These are phyloP conservation scores for Gasterosteus nipponicus DNA, from an alignment of 2,113 vertebrate genomes.

Conservation along the genomic window DNA sequence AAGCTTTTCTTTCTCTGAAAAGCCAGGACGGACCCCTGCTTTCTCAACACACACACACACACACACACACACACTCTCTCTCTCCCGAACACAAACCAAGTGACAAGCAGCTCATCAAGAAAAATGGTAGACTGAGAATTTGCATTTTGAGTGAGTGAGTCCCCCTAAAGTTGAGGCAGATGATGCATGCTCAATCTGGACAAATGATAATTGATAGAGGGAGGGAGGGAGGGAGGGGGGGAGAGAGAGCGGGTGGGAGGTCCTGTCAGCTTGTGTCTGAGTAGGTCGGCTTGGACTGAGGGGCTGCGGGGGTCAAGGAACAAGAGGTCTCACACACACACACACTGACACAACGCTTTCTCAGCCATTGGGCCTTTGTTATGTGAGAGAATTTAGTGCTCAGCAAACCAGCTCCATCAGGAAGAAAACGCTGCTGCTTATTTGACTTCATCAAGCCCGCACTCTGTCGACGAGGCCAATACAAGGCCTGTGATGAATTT, in stretches of 20 bases:
- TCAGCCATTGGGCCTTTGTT: constrained; percentile 80
- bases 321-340: constrained; percentile 60
- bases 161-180: constrained; percentile 54
- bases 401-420: constrained; percentile 67
- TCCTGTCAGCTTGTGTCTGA: constrained; percentile 76
- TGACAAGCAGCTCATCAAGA: constrained; percentile 53
- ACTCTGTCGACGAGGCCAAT: constrained; percentile 1
- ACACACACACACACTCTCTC: constrained; percentile 18
- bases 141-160: constrained; percentile 68
- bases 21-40: constrained; percentile 22
- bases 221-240: constrained; percentile 16
- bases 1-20: constrained; percentile 53
- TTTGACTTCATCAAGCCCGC: constrained; percentile 72
- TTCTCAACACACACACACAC: constrained; percentile 38
- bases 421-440: constrained; percentile 56
- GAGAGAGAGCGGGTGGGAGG: constrained; percentile 67
- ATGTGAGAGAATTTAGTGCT: constrained; percentile 79
- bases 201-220: constrained; percentile 69
- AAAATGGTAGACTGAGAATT: constrained; percentile 54
- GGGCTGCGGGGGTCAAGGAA: constrained; percentile 77
- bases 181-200: constrained; percentile 62
- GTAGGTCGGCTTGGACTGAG: constrained; percentile 63
- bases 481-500: not conserved
- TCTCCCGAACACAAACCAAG: constrained; percentile 17
- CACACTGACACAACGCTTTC: constrained; percentile 55